A percentile compares a stretch with the other conserved stretches of the same genome.
Conservation (phyloP, 2,888 invertebrate species). For the Embidobia sp. region DNA sequence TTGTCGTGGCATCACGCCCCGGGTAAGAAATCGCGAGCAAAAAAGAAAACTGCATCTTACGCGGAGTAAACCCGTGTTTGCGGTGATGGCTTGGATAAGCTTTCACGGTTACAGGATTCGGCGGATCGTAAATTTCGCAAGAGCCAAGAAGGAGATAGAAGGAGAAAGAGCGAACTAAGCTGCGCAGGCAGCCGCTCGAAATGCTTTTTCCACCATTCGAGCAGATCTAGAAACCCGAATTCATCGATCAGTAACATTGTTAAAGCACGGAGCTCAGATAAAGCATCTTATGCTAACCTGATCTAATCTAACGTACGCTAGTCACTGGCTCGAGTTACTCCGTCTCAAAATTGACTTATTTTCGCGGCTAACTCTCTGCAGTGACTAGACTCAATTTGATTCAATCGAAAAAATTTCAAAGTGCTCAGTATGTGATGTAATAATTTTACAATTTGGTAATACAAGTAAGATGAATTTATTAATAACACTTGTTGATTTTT, state of each 20-base stretch:
- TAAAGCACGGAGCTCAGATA: slow-evolving; percentile 49
- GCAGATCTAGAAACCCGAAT: slow-evolving; percentile 70
- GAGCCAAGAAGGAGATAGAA: slow-evolving; percentile 11
- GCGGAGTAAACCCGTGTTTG: slow-evolving; percentile 49
- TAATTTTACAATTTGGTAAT: too few species aligned
- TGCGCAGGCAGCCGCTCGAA: slow-evolving; percentile 45
- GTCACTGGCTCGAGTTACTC: slow-evolving; percentile 5
- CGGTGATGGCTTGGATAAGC: slow-evolving; percentile 62
- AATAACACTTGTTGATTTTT: too few species aligned
- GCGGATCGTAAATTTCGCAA: slow-evolving; percentile 63
- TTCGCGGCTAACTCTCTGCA: slow-evolving; percentile 4
- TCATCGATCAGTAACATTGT: slow-evolving; percentile 72
- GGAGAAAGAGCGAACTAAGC: slow-evolving; percentile 35
- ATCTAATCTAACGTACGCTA: slow-evolving; percentile 53
- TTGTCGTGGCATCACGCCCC: slow-evolving; percentile 46
- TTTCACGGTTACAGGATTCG: slow-evolving; percentile 59
- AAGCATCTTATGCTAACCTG: slow-evolving; percentile 48
- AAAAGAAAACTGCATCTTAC: slow-evolving; percentile 22
- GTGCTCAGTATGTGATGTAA: too few species aligned
- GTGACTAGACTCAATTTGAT: slow-evolving; percentile 7
- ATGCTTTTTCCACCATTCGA: slow-evolving; percentile 57
- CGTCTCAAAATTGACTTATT: slow-evolving; percentile 24
- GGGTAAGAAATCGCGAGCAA: slow-evolving; percentile 28
- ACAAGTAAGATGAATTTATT: too few species aligned
- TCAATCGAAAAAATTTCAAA: slow-evolving; percentile 17